Percentiles rank a stretch among this genome's conserved stretches.
Evolutionary conservation across 2,888 invertebrate species (phyloP).

Genomic region (Spisula solida): DNA sequence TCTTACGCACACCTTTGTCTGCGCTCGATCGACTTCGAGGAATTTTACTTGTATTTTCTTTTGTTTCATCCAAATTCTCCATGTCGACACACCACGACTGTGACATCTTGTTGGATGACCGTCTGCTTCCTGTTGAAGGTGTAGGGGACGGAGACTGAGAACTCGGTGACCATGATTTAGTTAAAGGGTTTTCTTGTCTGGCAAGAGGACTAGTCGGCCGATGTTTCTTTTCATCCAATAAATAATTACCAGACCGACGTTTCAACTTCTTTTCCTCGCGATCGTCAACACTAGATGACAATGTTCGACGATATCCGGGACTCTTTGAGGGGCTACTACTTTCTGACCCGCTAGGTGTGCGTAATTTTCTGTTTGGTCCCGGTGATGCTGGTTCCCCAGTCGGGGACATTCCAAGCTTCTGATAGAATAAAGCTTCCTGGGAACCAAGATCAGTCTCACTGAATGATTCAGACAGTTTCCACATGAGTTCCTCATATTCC

Average conservation of each 20-base stretch:
- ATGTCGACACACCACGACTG: slow-evolving; percentile 75
- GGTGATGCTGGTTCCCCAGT: slow-evolving; percentile 71
- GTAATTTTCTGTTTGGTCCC: slow-evolving; percentile 65
- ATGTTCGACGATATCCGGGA: slow-evolving; percentile 70
- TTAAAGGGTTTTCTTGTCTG: slow-evolving; percentile 57
- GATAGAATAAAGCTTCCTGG: slow-evolving; percentile 76
- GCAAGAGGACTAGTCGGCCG: slow-evolving; percentile 70
- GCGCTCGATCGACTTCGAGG: slow-evolving; percentile 48
- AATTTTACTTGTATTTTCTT: slow-evolving; percentile 48
- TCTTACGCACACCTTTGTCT: slow-evolving; percentile 35
- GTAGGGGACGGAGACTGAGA: slow-evolving; percentile 59
- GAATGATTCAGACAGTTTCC: slow-evolving; percentile 90
- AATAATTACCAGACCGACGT: slow-evolving; percentile 81
- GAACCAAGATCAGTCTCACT: slow-evolving; percentile 79
- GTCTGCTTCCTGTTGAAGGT: slow-evolving; percentile 16
- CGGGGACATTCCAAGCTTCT: slow-evolving; percentile 79
- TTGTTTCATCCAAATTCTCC: slow-evolving; percentile 31
- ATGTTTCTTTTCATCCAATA: slow-evolving; percentile 72
- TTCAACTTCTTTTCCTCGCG: slow-evolving; percentile 79
- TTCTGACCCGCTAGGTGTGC: slow-evolving; percentile 75
- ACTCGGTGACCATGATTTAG: slow-evolving; percentile 69
- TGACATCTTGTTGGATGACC: slow-evolving; percentile 64
- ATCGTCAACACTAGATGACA: slow-evolving; percentile 69
- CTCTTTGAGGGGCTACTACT: slow-evolving; percentile 69
- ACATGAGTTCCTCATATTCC: slow-evolving; percentile 95